A percentile compares a stretch with the other conserved stretches of the same genome.
Evolutionary conservation across 2,113 vertebrate species (phyloP).

Genomic region (Urocitellus parryii): DNA sequence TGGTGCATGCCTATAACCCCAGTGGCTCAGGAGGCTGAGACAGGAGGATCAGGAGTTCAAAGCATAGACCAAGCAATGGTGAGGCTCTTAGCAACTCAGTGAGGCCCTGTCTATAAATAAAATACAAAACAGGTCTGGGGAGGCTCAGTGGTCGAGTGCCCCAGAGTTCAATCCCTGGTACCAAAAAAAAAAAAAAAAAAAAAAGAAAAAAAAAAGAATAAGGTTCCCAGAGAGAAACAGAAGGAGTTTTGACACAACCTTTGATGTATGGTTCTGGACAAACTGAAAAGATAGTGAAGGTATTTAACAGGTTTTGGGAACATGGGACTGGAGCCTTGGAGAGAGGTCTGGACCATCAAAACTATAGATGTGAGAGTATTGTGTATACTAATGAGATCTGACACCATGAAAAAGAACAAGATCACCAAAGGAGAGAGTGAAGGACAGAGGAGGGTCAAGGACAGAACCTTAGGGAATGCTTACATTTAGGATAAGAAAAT

Average conservation of each 20-base stretch:
- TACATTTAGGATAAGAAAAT: not conserved
- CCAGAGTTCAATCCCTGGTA: too few species aligned
- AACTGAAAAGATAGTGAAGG: not conserved
- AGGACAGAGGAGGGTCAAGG: conserved; percentile 31
- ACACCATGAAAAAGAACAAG: not conserved
- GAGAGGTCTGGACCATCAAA: conserved; percentile 17
- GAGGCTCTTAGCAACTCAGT: too few species aligned
- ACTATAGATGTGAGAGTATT: not conserved
- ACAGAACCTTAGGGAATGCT: not conserved
- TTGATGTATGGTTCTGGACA: not conserved
- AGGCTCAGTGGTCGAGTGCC: too few species aligned
- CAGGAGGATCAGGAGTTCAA: too few species aligned
- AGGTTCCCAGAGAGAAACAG: not conserved
- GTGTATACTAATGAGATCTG: conserved; percentile 46
- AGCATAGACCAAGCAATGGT: too few species aligned
- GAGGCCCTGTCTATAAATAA: too few species aligned
- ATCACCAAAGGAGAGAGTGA: not conserved
- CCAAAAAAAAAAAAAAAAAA: too few species aligned
- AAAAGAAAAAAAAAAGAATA: not conserved
- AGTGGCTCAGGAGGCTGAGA: too few species aligned
- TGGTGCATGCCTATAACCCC: too few species aligned
- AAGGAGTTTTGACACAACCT: not conserved
- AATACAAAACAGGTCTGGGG: too few species aligned
- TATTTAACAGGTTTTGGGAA: conserved; percentile 18
- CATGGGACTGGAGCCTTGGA: not conserved